A percentile compares a stretch with the other conserved stretches of the same genome.
Evolutionary conservation across 2,113 vertebrate species (phyloP).

Genomic region (Heterotilapia buettikoferi): DNA sequence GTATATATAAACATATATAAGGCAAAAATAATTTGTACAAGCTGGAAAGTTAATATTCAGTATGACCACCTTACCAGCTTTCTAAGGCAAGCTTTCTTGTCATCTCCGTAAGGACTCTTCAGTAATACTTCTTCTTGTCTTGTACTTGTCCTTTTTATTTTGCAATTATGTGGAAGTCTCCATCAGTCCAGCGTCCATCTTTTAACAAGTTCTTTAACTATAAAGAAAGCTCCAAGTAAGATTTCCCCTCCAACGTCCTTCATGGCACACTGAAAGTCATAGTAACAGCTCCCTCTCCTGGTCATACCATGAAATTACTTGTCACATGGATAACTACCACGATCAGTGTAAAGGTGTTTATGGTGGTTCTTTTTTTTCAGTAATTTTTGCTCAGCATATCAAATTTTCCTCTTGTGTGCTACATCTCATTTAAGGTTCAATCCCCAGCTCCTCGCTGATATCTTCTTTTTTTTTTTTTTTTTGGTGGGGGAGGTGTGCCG

Average conservation of each 20-base stretch:
- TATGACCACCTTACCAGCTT: background rate
- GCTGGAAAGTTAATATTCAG: background rate
- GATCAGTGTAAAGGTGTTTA: background rate
- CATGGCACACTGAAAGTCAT: background rate
- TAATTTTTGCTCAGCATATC: background rate
- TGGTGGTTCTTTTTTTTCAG: background rate
- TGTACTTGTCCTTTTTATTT: background rate
- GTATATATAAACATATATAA: background rate
- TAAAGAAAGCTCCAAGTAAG: accelerated
- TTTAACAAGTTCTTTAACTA: background rate
- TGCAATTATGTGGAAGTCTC: background rate
- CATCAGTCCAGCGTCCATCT: background rate
- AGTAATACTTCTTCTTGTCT: background rate
- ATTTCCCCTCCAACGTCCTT: background rate
- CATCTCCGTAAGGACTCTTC: background rate
- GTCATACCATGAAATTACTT: accelerated
- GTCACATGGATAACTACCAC: accelerated
- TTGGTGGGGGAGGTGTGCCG: background rate
- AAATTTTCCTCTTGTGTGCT: background rate
- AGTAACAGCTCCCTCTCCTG: slow-evolving; percentile 6
- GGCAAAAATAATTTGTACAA: background rate
- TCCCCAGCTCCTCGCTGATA: background rate
- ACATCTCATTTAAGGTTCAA: background rate
- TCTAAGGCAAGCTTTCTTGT: background rate
- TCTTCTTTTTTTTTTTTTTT: background rate